These are phyloP conservation scores for Cryptops parisi DNA, from an alignment of 2,888 invertebrate genomes.

Conservation along the genomic window DNA sequence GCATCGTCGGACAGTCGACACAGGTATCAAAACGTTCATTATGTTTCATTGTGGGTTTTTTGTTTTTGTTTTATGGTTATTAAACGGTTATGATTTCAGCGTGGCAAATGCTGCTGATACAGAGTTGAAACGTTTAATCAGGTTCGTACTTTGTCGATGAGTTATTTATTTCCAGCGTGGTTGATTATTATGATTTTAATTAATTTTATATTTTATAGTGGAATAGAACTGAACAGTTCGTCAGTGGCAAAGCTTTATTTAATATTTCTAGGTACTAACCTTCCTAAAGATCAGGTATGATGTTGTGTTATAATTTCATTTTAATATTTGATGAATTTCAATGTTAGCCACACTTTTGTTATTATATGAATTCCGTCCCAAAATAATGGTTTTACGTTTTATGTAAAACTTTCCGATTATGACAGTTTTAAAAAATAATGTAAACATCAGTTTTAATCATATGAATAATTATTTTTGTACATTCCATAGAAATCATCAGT, in stretches of 20 bases:
- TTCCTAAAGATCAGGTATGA: conserved; percentile 31
- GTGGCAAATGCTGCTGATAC: conserved; percentile 77
- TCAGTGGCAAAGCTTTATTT: conserved; percentile 61
- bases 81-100: too few species aligned
- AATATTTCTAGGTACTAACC: conserved; percentile 57
- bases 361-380: too few species aligned
- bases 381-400: too few species aligned
- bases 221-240: conserved; percentile 60
- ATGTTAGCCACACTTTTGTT: too few species aligned
- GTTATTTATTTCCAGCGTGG: too few species aligned
- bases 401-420: too few species aligned
- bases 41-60: not conserved
- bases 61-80: conserved; percentile 13
- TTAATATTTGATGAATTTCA: too few species aligned
- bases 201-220: conserved; percentile 35
- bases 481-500: conserved; percentile 17
- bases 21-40: conserved; percentile 22
- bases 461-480: conserved; percentile 1
- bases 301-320: too few species aligned
- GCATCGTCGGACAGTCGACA: conserved; percentile 72
- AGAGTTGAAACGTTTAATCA: conserved; percentile 54
- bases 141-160: conserved; percentile 25
- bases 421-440: too few species aligned
- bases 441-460: too few species aligned
- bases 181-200: not conserved